Base-by-base conservation (phyloP, 1,140 invertebrate species). In the Anadara kagoshimensis region DNA sequence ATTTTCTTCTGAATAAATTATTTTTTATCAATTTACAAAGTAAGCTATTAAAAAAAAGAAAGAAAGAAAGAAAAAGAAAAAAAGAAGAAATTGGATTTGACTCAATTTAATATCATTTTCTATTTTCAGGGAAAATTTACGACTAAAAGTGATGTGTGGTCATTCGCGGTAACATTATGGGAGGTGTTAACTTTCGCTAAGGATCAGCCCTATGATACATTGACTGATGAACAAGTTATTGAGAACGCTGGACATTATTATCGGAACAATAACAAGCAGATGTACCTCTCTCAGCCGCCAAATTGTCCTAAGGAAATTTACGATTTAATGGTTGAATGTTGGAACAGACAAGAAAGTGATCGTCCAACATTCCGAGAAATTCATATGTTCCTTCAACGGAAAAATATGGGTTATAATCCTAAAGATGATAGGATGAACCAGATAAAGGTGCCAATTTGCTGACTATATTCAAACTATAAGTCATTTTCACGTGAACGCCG, bases 251-350 rank as follows among this genome's bases (percentile, higher is more conserved):
- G 82, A 69, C 80, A 86, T 75, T 85, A 82, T 64, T 88, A 87
- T 74, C 79, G 84, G 51, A 83, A 86, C 67, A 83, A 88, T 63
- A 75, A 78, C 54, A 82, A 83, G 43, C 80, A 86, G 68, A 74
- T 85, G 7, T 78, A 80, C 53, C 78, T 88, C 16, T 79, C 86
- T 1, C 83, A 85, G 69, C 88, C 88, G 3, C 49, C 77, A 10
- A 83, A 84, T 61, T 89, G 87, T 76, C 86, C 87, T 16, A 84
- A 85, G 73, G 87, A 88, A 73, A 86, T 88, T 56, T 97, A 96
- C 89, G 96, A 97, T 87, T 89, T 98, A 74, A 97, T 98, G 95
- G 92, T 94, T 73, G 95, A 97, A 85, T 98, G 96, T 87, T 98
- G 97, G 97, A 95, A 96, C 83, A 91, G 94, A 29, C 94, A 95